Base-by-base conservation (phyloP, 1,140 invertebrate species). In the Ostrea denselamellosa region DNA sequence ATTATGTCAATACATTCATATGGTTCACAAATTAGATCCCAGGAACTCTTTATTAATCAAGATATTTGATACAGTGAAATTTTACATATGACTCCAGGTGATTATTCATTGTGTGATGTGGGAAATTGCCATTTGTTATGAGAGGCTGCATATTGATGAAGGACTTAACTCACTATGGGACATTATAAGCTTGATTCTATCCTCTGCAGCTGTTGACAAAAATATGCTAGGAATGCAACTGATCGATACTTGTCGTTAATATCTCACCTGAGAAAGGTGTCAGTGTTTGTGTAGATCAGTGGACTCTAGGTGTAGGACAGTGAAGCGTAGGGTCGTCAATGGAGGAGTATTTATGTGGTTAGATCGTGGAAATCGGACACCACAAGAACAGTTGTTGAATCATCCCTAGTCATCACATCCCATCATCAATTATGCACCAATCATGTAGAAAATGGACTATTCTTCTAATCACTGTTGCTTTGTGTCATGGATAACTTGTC, bases 221-320 rank as follows among this genome's bases (percentile, higher is more conserved):
- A 77, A 34, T 28, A 77, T 77, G 68, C 25, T 25, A 77, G 68
- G 68, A 77, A 77, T 77, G 68, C 22, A 14, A 2, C 28, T 3
- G 68, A 77, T 77, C 68, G 28, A 77, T 77, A 77, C 22, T 17
- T 77, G 68, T 77, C 68, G 25, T 25, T 77, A 34, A 77, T 77
- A 77, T 14, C 25, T 77, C 28, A 77, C 68, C 68, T 77, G 68
- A 12, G 68, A 77, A 77, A 77, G 68, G 68, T 77, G 68, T 77
- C 68, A 77, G 25, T 77, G 68, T 77, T 77, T 77, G 68, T 77
- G 25, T 77, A 34, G 68, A 77, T 77, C 25, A 77, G 68, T 77
- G 68, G 68, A 77, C 68, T 28, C 9, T 34, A 77, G 28, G 68
- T 77, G 56, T 62, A 19, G 17, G 68, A 34, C 14, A 34, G 9